These are phyloP conservation scores for Borostomias antarcticus DNA, from an alignment of 2,797 vertebrate species.

Conservation along the genomic window DNA sequence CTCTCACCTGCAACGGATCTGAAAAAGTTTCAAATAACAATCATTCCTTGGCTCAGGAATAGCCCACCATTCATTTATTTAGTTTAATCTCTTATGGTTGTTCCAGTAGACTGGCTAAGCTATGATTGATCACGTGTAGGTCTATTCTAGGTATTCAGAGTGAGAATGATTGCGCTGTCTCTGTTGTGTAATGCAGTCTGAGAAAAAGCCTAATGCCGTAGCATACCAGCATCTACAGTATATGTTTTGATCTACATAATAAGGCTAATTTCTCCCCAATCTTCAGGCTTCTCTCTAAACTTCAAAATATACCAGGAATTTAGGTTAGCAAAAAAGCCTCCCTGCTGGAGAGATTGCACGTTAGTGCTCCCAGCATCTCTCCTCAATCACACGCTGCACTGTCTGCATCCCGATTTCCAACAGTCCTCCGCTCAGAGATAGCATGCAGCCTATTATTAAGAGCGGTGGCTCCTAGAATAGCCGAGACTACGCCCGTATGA, in stretches of 20 bases:
- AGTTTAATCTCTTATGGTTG: not conserved
- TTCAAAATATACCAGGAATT: not conserved
- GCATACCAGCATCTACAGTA: too few relatives aligned
- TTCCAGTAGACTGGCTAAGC: not conserved
- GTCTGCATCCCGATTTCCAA: too few relatives aligned
- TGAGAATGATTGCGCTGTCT: too few relatives aligned
- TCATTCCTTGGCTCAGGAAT: not conserved
- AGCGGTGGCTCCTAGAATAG: constrained; percentile 11
- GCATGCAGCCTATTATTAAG: constrained; percentile 13
- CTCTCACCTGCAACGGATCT: constrained; percentile 17
- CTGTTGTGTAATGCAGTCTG: too few relatives aligned
- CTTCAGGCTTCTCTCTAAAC: not conserved
- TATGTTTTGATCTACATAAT: too few relatives aligned
- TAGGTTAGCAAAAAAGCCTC: not conserved
- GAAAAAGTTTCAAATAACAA: not conserved
- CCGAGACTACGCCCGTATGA: not conserved
- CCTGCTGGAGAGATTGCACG: constrained; percentile 1
- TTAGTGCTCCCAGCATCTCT: not conserved
- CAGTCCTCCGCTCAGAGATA: constrained; percentile 8
- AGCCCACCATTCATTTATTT: not conserved
- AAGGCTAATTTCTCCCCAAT: not conserved
- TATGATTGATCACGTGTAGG: not conserved
- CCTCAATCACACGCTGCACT: constrained; percentile 11
- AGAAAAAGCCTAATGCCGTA: too few relatives aligned
- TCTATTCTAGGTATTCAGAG: not conserved